Evolutionary conservation across 2,888 invertebrate genomes (phyloP).

Genomic region (Osmoderma eremita): DNA sequence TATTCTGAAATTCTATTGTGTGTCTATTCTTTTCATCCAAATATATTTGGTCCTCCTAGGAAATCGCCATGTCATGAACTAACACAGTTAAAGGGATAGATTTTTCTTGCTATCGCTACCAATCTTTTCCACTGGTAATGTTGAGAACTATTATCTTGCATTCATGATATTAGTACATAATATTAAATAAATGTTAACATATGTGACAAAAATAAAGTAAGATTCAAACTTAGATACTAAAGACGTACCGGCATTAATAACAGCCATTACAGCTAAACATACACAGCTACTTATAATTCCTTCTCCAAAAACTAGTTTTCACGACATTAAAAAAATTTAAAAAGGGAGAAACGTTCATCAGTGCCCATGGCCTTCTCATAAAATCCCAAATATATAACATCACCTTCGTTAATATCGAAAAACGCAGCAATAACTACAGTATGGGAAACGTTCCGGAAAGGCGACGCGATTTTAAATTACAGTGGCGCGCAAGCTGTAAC

Average conservation of each 20-base stretch:
- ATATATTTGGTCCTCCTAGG: too few species aligned
- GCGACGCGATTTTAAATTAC: slow-evolving; percentile 55
- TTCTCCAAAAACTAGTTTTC: slow-evolving; percentile 14
- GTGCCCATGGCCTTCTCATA: background rate
- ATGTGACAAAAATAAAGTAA: too few species aligned
- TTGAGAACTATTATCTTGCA: too few species aligned
- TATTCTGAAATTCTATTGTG: too few species aligned
- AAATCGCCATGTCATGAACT: too few species aligned
- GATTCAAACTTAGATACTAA: too few species aligned
- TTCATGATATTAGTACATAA: too few species aligned
- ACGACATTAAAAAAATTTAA: slow-evolving; percentile 14
- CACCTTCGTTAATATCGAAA: slow-evolving; percentile 7
- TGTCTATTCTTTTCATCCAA: too few species aligned
- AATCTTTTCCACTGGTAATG: too few species aligned
- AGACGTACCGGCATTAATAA: background rate
- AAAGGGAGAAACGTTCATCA: background rate
- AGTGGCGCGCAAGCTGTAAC: slow-evolving; percentile 61
- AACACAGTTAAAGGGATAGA: too few species aligned
- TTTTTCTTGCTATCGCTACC: too few species aligned
- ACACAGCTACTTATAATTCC: slow-evolving; percentile 25
- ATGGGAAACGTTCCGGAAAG: background rate
- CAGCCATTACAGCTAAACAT: background rate
- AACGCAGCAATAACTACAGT: background rate
- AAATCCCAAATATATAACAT: background rate
- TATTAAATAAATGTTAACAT: too few species aligned